These are phyloP conservation scores for Palythoa grandiflora DNA, from an alignment of 92 coral and sea anemone genomes.

Conservation along the genomic window DNA sequence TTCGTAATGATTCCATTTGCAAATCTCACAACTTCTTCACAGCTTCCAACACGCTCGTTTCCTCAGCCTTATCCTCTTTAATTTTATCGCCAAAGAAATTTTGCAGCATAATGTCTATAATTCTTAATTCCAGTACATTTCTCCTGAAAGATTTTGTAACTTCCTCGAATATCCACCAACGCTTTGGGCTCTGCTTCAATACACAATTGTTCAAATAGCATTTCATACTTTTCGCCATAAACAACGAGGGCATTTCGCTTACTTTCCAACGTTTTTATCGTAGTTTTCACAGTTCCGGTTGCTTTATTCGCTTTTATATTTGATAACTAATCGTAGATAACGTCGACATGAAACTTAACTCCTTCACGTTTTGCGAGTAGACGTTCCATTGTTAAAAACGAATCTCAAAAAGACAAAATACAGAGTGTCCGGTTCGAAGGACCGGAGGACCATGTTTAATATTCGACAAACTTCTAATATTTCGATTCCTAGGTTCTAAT, in stretches of 20 bases:
- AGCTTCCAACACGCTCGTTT: not conserved
- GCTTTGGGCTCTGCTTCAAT: not conserved
- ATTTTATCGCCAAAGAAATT: not conserved
- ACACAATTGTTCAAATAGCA: constrained; percentile 2
- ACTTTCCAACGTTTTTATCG: not conserved
- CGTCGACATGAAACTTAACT: not conserved
- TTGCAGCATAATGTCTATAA: not conserved
- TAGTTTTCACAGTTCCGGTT: constrained; percentile 17
- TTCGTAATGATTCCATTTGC: not conserved
- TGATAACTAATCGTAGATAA: not conserved
- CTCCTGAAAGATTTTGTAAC: constrained; percentile 10
- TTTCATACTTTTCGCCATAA: constrained; percentile 4
- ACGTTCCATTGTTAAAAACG: constrained; percentile 6
- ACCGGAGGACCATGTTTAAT: too few species aligned
- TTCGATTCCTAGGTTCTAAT: too few species aligned
- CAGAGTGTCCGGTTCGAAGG: too few species aligned
- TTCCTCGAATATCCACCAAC: not conserved
- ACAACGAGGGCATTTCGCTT: not conserved
- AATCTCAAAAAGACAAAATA: too few species aligned
- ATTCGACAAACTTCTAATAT: too few species aligned
- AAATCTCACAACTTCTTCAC: not conserved
- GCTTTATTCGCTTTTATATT: constrained; percentile 13
- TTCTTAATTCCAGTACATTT: not conserved
- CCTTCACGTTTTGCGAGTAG: not conserved
- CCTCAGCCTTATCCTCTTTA: not conserved